These are phyloP conservation scores for Apodemus speciosus DNA, from an alignment of 2,113 vertebrate genomes.

Conservation along the genomic window DNA sequence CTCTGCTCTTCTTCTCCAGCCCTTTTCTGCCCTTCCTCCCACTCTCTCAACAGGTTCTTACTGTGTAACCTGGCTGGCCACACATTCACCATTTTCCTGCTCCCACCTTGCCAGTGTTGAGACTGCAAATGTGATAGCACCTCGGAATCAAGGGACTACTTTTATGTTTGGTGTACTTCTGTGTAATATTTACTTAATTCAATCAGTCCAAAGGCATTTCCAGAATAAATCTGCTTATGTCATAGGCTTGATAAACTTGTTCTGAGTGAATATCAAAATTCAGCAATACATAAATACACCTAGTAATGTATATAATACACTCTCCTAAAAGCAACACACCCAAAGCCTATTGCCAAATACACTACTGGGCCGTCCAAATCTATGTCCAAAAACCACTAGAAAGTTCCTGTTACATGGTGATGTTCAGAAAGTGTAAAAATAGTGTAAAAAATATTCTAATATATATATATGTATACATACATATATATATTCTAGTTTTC, in stretches of 20 bases:
- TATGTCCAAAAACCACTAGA: constrained; percentile 28
- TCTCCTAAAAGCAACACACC: constrained; percentile 21
- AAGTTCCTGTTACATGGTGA: neutral
- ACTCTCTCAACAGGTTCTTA: neutral
- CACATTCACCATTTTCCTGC: neutral
- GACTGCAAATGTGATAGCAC: too few species aligned
- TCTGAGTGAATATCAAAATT: constrained; percentile 36
- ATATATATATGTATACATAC: too few species aligned
- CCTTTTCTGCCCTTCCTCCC: neutral
- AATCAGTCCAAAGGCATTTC: constrained; percentile 1
- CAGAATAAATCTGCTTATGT: constrained; percentile 36
- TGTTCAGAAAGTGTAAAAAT: neutral
- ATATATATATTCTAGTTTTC: too few species aligned
- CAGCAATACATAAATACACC: constrained; percentile 26
- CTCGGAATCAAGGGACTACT: neutral
- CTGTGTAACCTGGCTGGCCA: neutral
- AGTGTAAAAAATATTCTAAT: neutral
- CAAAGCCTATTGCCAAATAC: constrained; percentile 3
- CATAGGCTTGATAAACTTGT: neutral
- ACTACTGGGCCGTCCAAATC: neutral
- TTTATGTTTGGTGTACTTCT: neutral
- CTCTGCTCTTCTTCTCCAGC: neutral
- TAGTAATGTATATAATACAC: neutral
- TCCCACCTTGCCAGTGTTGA: neutral
- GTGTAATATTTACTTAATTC: constrained; percentile 14